Base-by-base conservation (phyloP, 2,888 invertebrate species). In the Mystacides longicornis region DNA sequence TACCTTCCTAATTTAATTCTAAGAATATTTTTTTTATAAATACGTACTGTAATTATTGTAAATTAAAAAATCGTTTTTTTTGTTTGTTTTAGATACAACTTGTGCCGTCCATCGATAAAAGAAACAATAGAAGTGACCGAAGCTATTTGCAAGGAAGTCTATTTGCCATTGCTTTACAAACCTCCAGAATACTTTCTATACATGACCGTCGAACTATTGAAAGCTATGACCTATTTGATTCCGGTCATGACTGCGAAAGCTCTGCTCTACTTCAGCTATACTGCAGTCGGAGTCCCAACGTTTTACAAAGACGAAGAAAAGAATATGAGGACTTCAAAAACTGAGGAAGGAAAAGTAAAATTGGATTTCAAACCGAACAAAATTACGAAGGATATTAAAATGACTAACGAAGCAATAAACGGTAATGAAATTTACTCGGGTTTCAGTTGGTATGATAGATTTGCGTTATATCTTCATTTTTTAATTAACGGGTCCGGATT, bases 201-300 rank as follows among this genome's bases (percentile, higher is more conserved):
- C 61, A 83, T 88, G 82, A 74, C 85, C 0, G 68, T 66, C 0
- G 78, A 81, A 1, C 71, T 90, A 65, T 67, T 89, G 2, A 74
- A 83, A 51, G 88, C 88, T 0, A 69, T 90, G 66, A 85, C 84
- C 83, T 78, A 78, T 2, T 71, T 86, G 46, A 83, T 84, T 67
- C 86, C 86, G 0, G 69, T 74, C 31, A 71, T 87, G 0, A 71
- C 85, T 3, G 74, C 81, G 1, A 69, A 74, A 7, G 76, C 81
- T 1, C 80, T 81, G 64, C 65, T 83, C n/a, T 81, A 77, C 64
- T 80, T 77, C 63, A 78, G 81, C 5, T 72, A 75, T 56, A 68
- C 78, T 23, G 62, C 86, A 50, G 78, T 80, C 0, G 78, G 77
- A 21, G 77, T 83, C 1, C 75, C 78, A 3, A 81, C 81, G 0